Base-by-base conservation (phyloP, 1,140 invertebrate genomes). In the Monomorium pharaonis region DNA sequence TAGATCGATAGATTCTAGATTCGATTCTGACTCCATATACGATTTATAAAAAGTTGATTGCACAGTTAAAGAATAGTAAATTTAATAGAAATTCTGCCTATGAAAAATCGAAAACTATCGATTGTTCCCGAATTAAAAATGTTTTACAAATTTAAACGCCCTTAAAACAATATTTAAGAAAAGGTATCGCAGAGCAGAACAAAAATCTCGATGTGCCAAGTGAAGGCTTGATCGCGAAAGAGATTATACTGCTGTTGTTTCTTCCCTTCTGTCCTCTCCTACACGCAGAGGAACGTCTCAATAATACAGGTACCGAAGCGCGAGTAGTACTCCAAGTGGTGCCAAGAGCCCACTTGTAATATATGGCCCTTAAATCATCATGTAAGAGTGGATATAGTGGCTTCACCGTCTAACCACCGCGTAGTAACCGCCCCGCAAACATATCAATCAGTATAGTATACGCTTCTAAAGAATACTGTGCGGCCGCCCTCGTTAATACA, bases 311-410 rank as follows among this genome's bases (percentile, higher is more conserved):
- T 92, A 92, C 85, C 84, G 65, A 86, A 86, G 86, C 77, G 88
- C 87, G 92, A 92, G 88, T 92, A 67, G 92, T 84, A 63, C 75
- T 70, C 47, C 80, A 67, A 86, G 47, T 84, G 86, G 58, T 89
- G 90, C 86, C 87, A 92, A 89, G 91, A 83, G 88, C 58, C 76
- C n/a, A 67, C 63, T 67, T 67, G 84, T 94, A 94, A 94, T 94
- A 94, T 94, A 94, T 93, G 93, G 93, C 90, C 92, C 91, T 92
- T 94, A 94, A 94, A 94, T 94, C 93, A 94, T 94, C 92, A 72
- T 72, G 84, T 89, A 91, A 89, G 87, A 93, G 91, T 92, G 91
- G 91, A 93, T 93, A 69, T 84, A 72, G 88, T 89, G 92, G 92
- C 91, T 94, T 90, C 91, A 93, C 87, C 88, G 90, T 89, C 91